Evolutionary conservation across 2,113 vertebrate genomes (phyloP).

Genomic region (Sapajus apella): DNA sequence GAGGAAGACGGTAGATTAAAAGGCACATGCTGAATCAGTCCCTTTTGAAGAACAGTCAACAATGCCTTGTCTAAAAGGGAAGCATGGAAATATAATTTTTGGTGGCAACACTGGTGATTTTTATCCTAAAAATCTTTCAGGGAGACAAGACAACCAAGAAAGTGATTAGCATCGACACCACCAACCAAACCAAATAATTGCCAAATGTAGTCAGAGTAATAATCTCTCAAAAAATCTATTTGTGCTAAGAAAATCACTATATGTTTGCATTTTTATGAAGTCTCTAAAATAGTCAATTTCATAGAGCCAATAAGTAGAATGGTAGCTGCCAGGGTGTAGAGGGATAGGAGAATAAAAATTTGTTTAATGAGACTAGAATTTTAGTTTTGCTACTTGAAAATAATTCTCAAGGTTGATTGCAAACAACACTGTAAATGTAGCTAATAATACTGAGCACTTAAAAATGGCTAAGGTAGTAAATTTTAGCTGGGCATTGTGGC

Average conservation of each 20-base stretch:
- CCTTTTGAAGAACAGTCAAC: not conserved
- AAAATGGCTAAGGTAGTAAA: not conserved
- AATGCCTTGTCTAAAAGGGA: not conserved
- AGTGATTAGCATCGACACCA: not conserved
- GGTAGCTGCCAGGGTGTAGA: not conserved
- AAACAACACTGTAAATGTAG: not conserved
- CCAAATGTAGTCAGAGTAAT: not conserved
- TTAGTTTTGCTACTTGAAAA: not conserved
- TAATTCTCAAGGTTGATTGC: not conserved
- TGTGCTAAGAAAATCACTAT: not conserved
- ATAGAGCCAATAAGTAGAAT: not conserved
- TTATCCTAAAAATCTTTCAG: not conserved
- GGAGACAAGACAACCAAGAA: not conserved
- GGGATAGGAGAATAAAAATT: not conserved
- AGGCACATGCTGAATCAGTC: not conserved
- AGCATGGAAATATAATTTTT: not conserved
- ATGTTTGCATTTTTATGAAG: not conserved
- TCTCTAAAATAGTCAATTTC: not conserved
- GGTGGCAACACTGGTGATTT: not conserved
- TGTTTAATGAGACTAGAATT: not conserved
- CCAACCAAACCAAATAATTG: not conserved
- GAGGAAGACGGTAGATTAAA: not conserved
- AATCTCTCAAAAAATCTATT: not conserved
- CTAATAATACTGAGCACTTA: not conserved
- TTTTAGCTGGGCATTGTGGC: not conserved